phyloP scores from a whole-genome alignment of 2,888 invertebrate species.

The Andrena haemorrhoa region DNA sequence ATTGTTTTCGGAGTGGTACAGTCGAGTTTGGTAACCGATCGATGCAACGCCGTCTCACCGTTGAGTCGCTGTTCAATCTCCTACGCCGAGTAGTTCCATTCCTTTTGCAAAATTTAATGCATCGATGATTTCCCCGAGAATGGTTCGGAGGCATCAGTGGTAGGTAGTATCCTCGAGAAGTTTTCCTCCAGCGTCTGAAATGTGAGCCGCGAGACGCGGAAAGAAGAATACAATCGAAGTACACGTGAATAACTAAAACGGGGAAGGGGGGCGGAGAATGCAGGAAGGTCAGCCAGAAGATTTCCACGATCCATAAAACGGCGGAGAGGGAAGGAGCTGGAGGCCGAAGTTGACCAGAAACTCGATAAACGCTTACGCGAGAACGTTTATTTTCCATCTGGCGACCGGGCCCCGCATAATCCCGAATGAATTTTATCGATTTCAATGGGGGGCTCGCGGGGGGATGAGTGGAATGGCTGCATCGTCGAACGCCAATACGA shows the following conservation, averaged over 20 bases:
- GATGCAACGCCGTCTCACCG: no score
- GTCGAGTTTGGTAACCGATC: background rate
- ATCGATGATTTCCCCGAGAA: no score
- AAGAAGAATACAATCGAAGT: no score
- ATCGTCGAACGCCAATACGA: slow-evolving; percentile 55
- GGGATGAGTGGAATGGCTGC: slow-evolving; percentile 34
- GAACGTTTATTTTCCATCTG: slow-evolving; percentile 49
- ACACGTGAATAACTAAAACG: no score
- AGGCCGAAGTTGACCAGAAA: slow-evolving; percentile 11
- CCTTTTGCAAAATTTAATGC: no score
- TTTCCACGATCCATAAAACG: slow-evolving; percentile 2
- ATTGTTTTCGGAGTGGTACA: background rate
- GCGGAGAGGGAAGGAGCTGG: background rate
- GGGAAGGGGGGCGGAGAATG: no score
- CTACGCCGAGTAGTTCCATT: no score
- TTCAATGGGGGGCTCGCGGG: background rate
- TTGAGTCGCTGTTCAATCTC: no score
- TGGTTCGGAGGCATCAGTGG: no score
- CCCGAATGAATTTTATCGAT: slow-evolving; percentile 63
- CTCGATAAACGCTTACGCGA: slow-evolving; percentile 16
- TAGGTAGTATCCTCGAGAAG: no score
- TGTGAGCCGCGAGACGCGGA: no score
- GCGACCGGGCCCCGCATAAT: slow-evolving; percentile 45
- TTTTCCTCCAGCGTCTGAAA: no score
- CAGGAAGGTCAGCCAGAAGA: slow-evolving; percentile 10